A percentile compares a stretch with the other conserved stretches of the same genome.
phyloP scores from a whole-genome alignment of 2,888 invertebrate species.

The Pammene aurita region DNA sequence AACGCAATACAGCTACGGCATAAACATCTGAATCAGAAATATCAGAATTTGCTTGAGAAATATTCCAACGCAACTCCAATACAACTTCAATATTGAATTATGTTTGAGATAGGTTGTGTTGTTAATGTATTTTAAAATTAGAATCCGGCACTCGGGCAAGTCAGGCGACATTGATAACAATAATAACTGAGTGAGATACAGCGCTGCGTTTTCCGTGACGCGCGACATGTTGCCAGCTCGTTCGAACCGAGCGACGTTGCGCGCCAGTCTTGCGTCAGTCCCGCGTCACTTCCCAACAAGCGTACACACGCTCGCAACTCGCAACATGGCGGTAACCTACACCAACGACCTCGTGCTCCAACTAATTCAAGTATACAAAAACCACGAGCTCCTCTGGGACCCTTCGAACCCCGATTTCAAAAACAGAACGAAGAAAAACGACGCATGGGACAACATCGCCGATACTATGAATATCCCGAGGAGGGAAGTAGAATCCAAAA shows the following conservation, averaged over 20 bases:
- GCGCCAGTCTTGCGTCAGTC: background rate
- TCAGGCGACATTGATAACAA: background rate
- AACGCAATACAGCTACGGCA: too few relatives aligned
- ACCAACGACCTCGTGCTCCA: slow-evolving; percentile 3
- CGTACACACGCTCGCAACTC: background rate
- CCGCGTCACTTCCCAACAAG: slow-evolving; percentile 1
- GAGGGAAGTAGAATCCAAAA: slow-evolving; percentile 2
- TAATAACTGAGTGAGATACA: too few relatives aligned
- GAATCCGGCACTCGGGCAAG: too few relatives aligned
- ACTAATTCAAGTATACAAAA: background rate
- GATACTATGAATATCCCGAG: background rate
- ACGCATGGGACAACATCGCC: background rate
- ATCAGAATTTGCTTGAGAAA: too few relatives aligned
- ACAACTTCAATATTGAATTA: too few relatives aligned
- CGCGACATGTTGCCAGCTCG: slow-evolving; percentile 5
- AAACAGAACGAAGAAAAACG: slow-evolving; percentile 8
- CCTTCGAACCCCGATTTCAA: background rate
- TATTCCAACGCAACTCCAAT: too few relatives aligned
- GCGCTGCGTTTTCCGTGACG: background rate
- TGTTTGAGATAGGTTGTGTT: too few relatives aligned
- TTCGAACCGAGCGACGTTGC: background rate
- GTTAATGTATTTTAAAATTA: too few relatives aligned
- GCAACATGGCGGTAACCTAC: slow-evolving; percentile 1
- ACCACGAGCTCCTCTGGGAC: slow-evolving; percentile 2
- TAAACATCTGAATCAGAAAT: too few relatives aligned